These are phyloP conservation scores for Brachionus rubens DNA, from an alignment of 1,140 invertebrate genomes.

Conservation along the genomic window DNA sequence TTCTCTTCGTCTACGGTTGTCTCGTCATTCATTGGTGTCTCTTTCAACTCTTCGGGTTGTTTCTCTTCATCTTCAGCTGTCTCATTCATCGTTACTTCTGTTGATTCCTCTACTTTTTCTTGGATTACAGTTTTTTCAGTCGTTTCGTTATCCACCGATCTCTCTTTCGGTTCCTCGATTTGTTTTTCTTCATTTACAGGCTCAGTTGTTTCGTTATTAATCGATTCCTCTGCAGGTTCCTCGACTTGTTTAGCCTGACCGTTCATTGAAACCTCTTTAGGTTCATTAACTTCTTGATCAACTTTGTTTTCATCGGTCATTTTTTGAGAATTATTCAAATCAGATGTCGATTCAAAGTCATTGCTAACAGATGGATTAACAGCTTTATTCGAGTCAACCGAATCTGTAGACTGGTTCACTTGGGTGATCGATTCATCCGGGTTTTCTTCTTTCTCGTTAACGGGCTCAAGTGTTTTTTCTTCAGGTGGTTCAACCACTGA, in stretches of 20 bases:
- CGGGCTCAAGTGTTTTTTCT: neutral
- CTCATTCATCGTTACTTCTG: neutral
- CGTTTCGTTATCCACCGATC: neutral
- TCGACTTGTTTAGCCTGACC: too few relatives aligned
- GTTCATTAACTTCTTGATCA: too few relatives aligned
- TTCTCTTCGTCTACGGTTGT: neutral
- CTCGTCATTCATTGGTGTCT: neutral
- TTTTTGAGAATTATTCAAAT: too few relatives aligned
- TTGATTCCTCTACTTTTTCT: neutral
- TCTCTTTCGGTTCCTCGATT: neutral
- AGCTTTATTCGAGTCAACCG: too few relatives aligned
- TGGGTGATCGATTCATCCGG: too few relatives aligned
- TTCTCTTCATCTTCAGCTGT: neutral
- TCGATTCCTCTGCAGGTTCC: too few relatives aligned
- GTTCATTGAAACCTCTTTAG: too few relatives aligned
- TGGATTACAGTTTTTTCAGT: neutral
- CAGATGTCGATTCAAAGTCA: too few relatives aligned
- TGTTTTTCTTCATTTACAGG: neutral
- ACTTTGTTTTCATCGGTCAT: too few relatives aligned
- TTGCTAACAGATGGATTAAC: too few relatives aligned
- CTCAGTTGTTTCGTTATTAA: neutral
- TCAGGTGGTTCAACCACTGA: neutral
- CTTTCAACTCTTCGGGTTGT: neutral
- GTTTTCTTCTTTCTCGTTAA: neutral
- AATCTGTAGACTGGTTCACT: too few relatives aligned